These are phyloP conservation scores for Conchocele bisecta DNA, from an alignment of 2,888 invertebrate species.

Conservation along the genomic window DNA sequence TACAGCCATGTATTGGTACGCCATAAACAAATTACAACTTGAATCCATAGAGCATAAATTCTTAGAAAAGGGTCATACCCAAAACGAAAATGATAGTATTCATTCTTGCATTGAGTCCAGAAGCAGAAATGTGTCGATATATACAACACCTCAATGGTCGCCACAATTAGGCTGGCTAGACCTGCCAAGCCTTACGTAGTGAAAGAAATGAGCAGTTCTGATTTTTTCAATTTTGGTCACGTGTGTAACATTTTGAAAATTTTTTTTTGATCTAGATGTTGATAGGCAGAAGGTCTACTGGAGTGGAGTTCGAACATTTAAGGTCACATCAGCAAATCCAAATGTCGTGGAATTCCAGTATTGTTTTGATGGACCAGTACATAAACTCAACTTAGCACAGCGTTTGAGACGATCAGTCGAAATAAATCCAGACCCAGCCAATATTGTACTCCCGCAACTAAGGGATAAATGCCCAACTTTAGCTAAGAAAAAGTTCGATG, in stretches of 20 bases:
- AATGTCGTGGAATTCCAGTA: conserved; percentile 9
- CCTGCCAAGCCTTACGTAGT: conserved; percentile 24
- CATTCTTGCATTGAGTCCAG: conserved; percentile 41
- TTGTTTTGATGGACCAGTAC: neutral
- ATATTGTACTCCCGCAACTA: neutral
- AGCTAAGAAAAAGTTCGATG: too few species aligned
- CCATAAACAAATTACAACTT: neutral
- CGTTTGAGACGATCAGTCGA: neutral
- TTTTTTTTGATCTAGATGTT: conserved; percentile 20
- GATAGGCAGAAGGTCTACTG: conserved; percentile 29
- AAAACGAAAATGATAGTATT: conserved; percentile 41
- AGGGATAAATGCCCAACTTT: conserved; percentile 1
- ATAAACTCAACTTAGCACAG: neutral
- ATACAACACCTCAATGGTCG: conserved; percentile 51
- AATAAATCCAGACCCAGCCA: neutral
- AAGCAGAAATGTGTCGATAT: conserved; percentile 13
- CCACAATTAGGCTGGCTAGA: conserved; percentile 21
- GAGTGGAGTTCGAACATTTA: conserved; percentile 13
- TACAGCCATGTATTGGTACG: conserved; percentile 1
- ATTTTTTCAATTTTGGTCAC: conserved; percentile 41
- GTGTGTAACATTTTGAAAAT: conserved; percentile 15
- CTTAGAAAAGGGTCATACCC: conserved; percentile 47
- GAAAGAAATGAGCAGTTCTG: conserved; percentile 17
- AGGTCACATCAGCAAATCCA: conserved; percentile 12
- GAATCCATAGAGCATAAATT: conserved; percentile 37